Evolutionary conservation across 2,113 vertebrate species (phyloP).

Genomic region (Puma concolor): DNA sequence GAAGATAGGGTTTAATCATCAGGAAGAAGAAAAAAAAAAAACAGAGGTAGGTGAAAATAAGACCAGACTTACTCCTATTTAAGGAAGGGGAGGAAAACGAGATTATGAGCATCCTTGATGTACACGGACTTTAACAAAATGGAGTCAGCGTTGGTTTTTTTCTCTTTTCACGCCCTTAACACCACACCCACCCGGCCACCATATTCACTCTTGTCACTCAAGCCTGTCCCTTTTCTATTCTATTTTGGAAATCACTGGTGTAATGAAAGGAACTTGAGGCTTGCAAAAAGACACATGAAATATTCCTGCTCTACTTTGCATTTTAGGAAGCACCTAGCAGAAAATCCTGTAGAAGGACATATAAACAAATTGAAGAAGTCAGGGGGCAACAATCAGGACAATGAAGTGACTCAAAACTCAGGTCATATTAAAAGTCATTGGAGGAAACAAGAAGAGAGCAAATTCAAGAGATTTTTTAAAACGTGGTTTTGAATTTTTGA

Average conservation of each 20-base stretch:
- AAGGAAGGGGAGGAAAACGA: not conserved
- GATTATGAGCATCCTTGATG: not conserved
- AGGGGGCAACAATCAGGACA: not conserved
- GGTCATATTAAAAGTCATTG: not conserved
- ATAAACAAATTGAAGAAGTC: conserved; percentile 1
- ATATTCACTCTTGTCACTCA: not conserved
- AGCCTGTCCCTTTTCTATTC: not conserved
- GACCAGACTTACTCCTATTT: not conserved
- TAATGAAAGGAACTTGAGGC: not conserved
- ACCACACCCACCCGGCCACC: not conserved
- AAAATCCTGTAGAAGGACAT: not conserved
- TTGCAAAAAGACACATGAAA: not conserved
- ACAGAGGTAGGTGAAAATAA: not conserved
- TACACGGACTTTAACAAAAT: not conserved
- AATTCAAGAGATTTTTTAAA: not conserved
- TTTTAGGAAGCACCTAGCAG: not conserved
- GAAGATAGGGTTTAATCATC: not conserved
- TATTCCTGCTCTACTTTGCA: not conserved
- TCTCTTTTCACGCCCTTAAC: not conserved
- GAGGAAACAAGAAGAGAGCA: not conserved
- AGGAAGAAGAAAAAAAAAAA: not conserved
- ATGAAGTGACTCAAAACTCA: not conserved
- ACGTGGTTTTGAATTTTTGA: not conserved
- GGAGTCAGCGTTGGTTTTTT: not conserved
- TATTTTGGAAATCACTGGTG: not conserved